Evolutionary conservation across 1,140 invertebrate species (phyloP).

Genomic region (Vanessa tameamea): DNA sequence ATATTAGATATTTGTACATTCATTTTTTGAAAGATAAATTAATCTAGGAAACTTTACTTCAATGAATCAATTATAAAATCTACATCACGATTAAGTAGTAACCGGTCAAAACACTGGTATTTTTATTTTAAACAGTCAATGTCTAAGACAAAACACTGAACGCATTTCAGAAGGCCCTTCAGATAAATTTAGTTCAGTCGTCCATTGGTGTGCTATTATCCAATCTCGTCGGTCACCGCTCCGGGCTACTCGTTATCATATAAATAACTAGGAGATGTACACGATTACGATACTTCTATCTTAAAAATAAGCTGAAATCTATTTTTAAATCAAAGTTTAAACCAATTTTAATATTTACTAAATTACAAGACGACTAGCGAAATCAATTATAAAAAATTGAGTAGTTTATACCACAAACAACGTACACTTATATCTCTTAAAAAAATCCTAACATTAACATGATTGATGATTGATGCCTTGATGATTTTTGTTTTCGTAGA

Average conservation of each 20-base stretch:
- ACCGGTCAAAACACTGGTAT: background rate
- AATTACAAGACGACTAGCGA: too few species aligned
- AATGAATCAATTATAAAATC: too few species aligned
- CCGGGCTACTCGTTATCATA: conserved; percentile 18
- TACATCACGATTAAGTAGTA: background rate
- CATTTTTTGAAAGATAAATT: too few species aligned
- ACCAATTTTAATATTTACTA: too few species aligned
- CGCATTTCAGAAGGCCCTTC: conserved; percentile 17
- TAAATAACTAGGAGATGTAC: conserved; percentile 10
- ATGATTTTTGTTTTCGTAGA: too few species aligned
- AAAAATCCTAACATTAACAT: too few species aligned
- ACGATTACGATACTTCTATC: background rate
- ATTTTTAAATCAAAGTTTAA: background rate
- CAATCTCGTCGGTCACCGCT: conserved; percentile 17
- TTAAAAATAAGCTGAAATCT: background rate
- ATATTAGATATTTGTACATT: background rate
- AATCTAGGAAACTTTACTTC: too few species aligned
- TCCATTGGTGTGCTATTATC: conserved; percentile 20
- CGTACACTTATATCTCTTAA: too few species aligned
- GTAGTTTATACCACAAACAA: too few species aligned
- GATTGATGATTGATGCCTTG: too few species aligned
- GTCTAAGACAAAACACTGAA: conserved; percentile 2
- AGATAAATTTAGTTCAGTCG: conserved; percentile 20
- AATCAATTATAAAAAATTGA: too few species aligned
- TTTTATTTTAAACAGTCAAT: background rate